phyloP scores from a whole-genome alignment of 2,113 vertebrate species.

The Azemiops feae region DNA sequence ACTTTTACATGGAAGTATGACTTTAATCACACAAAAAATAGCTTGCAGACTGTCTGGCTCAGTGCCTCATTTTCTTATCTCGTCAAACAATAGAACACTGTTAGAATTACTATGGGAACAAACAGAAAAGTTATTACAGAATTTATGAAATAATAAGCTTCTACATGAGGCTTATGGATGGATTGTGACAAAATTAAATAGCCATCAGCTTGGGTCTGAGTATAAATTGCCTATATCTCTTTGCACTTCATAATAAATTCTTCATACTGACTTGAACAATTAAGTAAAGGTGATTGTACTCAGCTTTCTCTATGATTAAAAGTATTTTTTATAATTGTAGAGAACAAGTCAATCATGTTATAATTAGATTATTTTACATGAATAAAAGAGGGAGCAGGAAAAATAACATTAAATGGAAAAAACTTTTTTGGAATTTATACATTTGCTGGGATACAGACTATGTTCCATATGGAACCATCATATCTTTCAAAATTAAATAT shows the following conservation, averaged over 20 bases:
- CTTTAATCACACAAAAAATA: conserved; percentile 7
- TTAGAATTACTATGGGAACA: neutral
- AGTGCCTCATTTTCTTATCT: neutral
- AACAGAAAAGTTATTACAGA: neutral
- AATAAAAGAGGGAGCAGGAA: neutral
- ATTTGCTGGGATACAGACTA: neutral
- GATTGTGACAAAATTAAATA: neutral
- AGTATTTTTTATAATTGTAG: neutral
- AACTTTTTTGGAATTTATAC: neutral
- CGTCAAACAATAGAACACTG: neutral
- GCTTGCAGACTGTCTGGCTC: neutral
- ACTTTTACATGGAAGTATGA: conserved; percentile 12
- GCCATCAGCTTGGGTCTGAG: neutral
- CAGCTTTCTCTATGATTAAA: neutral
- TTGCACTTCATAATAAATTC: neutral
- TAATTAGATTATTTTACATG: neutral
- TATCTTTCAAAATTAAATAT: neutral
- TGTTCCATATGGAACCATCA: neutral
- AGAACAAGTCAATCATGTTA: neutral
- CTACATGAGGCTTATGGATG: neutral
- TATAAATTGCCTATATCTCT: neutral
- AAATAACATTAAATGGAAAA: neutral
- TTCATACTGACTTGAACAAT: no score
- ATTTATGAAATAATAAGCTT: neutral
- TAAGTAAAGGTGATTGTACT: neutral